Percentiles rank a stretch among this genome's conserved stretches.
phyloP scores from a whole-genome alignment of 2,797 vertebrate genomes.

The Helicolenus hilgendorfi region DNA sequence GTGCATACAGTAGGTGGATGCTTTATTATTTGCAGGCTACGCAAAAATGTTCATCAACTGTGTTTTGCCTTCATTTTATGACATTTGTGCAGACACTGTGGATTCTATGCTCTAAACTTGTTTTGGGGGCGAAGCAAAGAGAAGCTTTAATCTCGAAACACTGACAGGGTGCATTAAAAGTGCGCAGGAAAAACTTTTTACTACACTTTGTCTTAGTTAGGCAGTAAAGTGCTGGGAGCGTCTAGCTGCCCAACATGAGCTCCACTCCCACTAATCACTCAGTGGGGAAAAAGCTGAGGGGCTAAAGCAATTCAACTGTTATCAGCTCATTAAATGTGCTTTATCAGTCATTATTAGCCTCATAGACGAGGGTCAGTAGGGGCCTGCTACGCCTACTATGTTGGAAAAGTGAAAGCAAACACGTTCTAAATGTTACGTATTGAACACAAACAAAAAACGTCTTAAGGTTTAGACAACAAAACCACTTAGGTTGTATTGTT shows the following conservation, averaged over 20 bases:
- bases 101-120: conserved; percentile 13
- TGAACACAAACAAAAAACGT: too few species aligned
- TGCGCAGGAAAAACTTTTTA: conserved; percentile 27
- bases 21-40: conserved; percentile 53
- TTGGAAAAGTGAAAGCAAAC: too few species aligned
- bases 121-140: conserved; percentile 10
- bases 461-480: too few species aligned
- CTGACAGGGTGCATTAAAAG: conserved; percentile 16
- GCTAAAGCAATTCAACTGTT: not conserved
- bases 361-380: too few species aligned
- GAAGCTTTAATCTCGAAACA: conserved; percentile 55
- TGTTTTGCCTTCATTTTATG: conserved; percentile 47
- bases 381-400: too few species aligned
- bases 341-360: too few species aligned
- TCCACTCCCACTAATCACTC: conserved; percentile 32
- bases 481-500: not conserved
- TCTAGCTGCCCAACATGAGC: conserved; percentile 14
- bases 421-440: too few species aligned
- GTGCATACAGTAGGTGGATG: conserved; percentile 3
- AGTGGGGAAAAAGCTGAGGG: conserved; percentile 21
- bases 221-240: conserved; percentile 25
- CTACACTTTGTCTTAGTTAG: conserved; percentile 49
- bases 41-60: conserved; percentile 47
- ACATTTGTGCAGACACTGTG: conserved; percentile 59
- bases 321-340: too few species aligned